Conservation (phyloP, 2,888 invertebrate species). For the Hartigia nigra region DNA sequence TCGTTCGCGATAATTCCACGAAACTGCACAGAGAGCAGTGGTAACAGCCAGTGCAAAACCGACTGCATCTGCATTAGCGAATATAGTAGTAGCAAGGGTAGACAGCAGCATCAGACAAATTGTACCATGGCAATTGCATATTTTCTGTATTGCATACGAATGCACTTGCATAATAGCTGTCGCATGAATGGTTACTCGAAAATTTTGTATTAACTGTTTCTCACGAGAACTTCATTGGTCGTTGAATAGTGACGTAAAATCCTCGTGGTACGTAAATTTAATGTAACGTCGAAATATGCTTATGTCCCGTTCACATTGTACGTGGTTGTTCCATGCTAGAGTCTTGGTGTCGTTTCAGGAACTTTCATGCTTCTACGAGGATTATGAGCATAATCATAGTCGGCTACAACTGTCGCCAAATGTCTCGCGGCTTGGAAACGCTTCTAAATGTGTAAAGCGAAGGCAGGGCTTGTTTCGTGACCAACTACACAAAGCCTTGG, state of each 20-base stretch:
- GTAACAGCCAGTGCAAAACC: neutral
- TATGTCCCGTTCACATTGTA: neutral
- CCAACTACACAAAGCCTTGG: neutral
- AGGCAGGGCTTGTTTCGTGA: neutral
- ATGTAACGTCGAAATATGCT: neutral
- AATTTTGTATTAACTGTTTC: too few species aligned
- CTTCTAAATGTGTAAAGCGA: neutral
- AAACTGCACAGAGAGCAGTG: neutral
- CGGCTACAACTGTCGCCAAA: neutral
- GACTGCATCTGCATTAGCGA: neutral
- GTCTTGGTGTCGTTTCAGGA: neutral
- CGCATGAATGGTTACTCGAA: too few species aligned
- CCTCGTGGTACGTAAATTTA: too few species aligned
- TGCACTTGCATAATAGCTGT: too few species aligned
- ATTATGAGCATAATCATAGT: neutral
- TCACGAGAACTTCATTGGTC: too few species aligned
- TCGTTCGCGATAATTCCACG: neutral
- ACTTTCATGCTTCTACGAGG: neutral
- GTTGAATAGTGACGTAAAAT: too few species aligned
- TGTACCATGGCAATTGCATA: neutral
- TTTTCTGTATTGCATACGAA: neutral
- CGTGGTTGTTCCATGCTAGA: too few species aligned
- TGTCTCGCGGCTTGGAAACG: neutral
- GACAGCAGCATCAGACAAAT: neutral
- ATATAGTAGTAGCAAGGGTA: neutral